A percentile compares a stretch with the other conserved stretches of the same genome.
These are phyloP conservation scores for Meriones unguiculatus DNA, from an alignment of 2,113 vertebrate species.

Conservation along the genomic window DNA sequence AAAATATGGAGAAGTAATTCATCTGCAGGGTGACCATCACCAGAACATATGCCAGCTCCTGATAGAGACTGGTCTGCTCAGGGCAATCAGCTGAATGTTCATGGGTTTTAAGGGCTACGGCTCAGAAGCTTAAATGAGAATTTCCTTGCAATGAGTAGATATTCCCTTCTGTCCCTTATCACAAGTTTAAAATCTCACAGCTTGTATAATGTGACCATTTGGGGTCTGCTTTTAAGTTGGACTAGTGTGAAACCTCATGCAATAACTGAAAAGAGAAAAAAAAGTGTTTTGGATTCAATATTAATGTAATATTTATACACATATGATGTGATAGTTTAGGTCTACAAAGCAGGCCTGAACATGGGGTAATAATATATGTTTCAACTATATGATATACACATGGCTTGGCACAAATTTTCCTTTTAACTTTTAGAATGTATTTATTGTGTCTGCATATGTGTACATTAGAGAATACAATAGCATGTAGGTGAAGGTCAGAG, in stretches of 20 bases:
- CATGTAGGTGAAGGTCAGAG: neutral
- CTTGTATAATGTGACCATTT: constrained; percentile 87
- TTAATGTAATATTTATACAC: neutral
- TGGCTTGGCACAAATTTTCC: neutral
- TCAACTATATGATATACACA: neutral
- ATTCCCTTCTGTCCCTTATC: constrained; percentile 85
- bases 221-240: constrained; percentile 86
- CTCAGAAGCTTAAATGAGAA: neutral
- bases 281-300: too few species aligned
- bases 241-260: constrained; percentile 89
- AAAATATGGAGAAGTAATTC: constrained; percentile 99
- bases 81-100: neutral
- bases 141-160: constrained; percentile 56
- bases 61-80: constrained; percentile 85
- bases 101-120: neutral
- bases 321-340: neutral
- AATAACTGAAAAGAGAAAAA: constrained; percentile 89
- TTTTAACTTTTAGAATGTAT: neutral
- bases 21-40: constrained; percentile 97
- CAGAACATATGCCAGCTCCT: constrained; percentile 98
- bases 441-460: neutral
- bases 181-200: constrained; percentile 89
- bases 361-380: neutral
- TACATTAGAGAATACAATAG: neutral
- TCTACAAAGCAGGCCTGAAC: neutral